Conservation (phyloP, 23 tunicate genomes). For the Ascidia mentula region DNA sequence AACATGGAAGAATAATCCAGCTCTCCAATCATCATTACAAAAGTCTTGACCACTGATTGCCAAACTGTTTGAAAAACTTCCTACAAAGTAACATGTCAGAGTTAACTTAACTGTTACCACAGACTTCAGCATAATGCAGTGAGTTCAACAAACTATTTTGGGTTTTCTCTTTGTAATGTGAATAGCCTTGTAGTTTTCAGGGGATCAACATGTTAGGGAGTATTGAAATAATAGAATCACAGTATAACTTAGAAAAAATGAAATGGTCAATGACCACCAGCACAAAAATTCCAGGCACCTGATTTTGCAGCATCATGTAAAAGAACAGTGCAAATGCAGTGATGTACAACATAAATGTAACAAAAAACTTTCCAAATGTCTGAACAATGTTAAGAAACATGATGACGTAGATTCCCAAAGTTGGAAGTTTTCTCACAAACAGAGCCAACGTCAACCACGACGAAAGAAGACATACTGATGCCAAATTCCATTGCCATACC, state of each 20-base stretch:
- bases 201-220: no score
- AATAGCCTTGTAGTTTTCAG: no score
- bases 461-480: constrained; percentile 24
- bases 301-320: constrained; percentile 45
- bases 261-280: no score
- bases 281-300: no score
- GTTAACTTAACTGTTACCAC: no score
- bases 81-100: no score
- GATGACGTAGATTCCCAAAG: constrained; percentile 53
- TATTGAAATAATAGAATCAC: no score
- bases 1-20: constrained; percentile 38
- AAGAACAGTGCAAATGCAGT: constrained; percentile 40
- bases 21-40: constrained; percentile 54
- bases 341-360: constrained; percentile 17
- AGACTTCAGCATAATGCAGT: no score
- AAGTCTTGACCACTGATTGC: constrained; percentile 22
- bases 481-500: constrained; percentile 61
- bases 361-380: constrained; percentile 27
- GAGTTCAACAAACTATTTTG: no score
- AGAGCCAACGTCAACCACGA: constrained; percentile 39
- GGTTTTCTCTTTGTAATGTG: no score
- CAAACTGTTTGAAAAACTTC: constrained; percentile 36
- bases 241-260: no score
- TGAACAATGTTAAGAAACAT: constrained; percentile 34
- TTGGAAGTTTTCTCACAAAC: constrained; percentile 38